A percentile compares a stretch with the other conserved stretches of the same genome.
These are phyloP conservation scores for Autographa pulchrina DNA, from an alignment of 2,888 invertebrate genomes.

Conservation along the genomic window DNA sequence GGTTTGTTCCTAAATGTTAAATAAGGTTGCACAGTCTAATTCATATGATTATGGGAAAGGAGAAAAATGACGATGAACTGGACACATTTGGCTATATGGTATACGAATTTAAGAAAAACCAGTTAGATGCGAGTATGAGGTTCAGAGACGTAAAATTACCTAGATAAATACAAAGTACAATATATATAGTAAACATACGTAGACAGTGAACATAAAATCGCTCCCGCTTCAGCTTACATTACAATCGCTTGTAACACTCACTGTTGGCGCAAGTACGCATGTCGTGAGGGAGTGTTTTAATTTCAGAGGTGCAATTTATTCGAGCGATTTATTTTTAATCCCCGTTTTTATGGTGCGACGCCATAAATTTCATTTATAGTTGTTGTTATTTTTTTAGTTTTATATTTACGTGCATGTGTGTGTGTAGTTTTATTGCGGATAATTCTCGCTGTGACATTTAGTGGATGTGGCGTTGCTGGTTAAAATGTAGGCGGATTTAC, in stretches of 20 bases:
- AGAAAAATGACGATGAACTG: too few species aligned
- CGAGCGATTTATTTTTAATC: constrained; percentile 90
- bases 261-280: constrained; percentile 80
- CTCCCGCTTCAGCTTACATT: constrained; percentile 62
- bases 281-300: constrained; percentile 88
- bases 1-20: too few species aligned
- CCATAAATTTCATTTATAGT: constrained; percentile 87
- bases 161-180: too few species aligned
- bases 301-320: constrained; percentile 90
- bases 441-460: constrained; percentile 36
- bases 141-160: too few species aligned
- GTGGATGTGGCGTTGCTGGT: not conserved
- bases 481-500: not conserved
- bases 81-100: too few species aligned
- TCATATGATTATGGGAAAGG: too few species aligned
- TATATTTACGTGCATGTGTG: constrained; percentile 31
- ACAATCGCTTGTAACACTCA: constrained; percentile 51
- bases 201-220: too few species aligned
- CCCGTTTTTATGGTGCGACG: constrained; percentile 87
- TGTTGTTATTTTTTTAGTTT: constrained; percentile 79
- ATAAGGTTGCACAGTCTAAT: too few species aligned
- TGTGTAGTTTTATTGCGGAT: constrained; percentile 53
- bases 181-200: too few species aligned
- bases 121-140: too few species aligned
- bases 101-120: too few species aligned